These are phyloP conservation scores for Lasiurus borealis DNA, from an alignment of 2,113 vertebrate genomes.

Conservation along the genomic window DNA sequence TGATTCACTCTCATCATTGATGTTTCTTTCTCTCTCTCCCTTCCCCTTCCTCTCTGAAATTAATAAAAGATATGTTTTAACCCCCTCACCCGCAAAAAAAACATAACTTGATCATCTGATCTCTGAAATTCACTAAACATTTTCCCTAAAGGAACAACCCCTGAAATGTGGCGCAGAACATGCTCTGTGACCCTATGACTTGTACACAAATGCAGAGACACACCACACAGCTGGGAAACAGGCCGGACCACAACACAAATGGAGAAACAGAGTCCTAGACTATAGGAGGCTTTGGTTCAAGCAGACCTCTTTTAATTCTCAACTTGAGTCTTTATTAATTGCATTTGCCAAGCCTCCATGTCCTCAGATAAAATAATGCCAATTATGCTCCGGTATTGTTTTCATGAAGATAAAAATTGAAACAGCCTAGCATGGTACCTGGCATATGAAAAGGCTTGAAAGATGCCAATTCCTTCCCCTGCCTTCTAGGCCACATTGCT, in stretches of 20 bases:
- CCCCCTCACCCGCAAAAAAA: background rate
- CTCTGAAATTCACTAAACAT: conserved; percentile 20
- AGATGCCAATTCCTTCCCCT: background rate
- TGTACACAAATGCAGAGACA: background rate
- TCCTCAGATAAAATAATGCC: background rate
- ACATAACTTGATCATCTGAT: background rate
- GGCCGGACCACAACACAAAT: background rate
- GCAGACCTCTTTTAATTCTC: background rate
- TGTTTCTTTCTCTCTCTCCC: no score
- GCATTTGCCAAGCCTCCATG: background rate
- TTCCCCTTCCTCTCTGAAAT: no score
- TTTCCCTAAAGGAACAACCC: background rate
- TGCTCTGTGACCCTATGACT: background rate
- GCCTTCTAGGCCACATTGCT: background rate
- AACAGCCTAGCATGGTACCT: background rate
- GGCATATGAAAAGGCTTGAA: background rate
- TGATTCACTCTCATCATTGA: no score
- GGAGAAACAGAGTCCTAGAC: background rate
- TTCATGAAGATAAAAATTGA: background rate
- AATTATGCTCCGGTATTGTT: background rate
- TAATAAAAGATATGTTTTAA: no score
- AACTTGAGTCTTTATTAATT: conserved; percentile 1
- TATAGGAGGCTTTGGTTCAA: background rate
- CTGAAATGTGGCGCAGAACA: background rate
- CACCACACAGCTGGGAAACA: background rate